Evolutionary conservation across 2,888 invertebrate species (phyloP), one percentile per base, ranked within the genome.

Genomic region (Morpho achilles): DNA sequence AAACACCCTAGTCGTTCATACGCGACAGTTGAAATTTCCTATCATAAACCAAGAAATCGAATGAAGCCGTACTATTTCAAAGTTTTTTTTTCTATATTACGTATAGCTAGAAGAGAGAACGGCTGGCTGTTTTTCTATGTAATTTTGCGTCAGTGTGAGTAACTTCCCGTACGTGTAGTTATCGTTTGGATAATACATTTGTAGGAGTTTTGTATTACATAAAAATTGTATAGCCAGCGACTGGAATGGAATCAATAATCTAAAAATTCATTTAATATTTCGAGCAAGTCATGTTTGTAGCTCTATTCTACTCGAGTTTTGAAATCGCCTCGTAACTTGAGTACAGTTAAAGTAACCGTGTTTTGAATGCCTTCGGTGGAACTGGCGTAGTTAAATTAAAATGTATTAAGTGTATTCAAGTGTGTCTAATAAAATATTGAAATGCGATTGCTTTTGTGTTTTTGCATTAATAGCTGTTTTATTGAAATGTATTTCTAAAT

Each of bases 121-220:
- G 82, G 82, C 82, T 81, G 87, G 81, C 82, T 82, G 87, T 85
- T 87, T 85, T 86, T 86, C 87, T 88, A 87, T 87, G 82, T 87
- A 85, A 86, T 72, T 74, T 66, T 75, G 73, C 63, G 66, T 44
- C 58, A 50, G 88, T 88, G 86, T 87, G 86, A 2, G 82, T 79
- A 55, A 76, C 80, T 84, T 83, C 82, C 82, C 83, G 85, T 86
- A 83, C 74, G 81, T 84, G 85, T 87, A 86, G 82, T 82, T 82
- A 75, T 73, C 73, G 81, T 77, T 74, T 74, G 69, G 77, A 74
- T 67, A 59, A 66, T 74, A 60, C 69, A 60, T 53, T 69, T 72
- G 77, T 77, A 72, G 67, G 79, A 69, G 83, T 80, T 81, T 80
- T 80, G 77, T 82, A 80, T 79, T 79, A 84, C 77, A 86, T 87